phyloP scores from a whole-genome alignment of 2,888 invertebrate genomes.

The Netelia melanura region DNA sequence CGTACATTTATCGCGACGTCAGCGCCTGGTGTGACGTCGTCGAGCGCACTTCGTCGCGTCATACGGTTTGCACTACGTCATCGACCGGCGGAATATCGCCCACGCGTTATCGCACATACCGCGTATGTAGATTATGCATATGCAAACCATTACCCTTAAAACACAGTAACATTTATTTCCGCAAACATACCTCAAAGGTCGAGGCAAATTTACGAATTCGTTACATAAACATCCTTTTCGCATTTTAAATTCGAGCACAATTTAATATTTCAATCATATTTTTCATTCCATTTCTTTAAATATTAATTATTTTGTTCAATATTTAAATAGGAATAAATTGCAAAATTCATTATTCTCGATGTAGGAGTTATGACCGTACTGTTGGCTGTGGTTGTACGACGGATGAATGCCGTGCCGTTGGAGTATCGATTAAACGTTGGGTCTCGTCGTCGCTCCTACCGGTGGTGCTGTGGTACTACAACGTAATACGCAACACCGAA shows the following conservation, averaged over 20 bases:
- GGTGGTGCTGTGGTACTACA: background rate
- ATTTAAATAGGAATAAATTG: background rate
- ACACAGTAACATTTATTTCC: too few relatives aligned
- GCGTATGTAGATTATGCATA: too few relatives aligned
- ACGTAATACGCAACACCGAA: background rate
- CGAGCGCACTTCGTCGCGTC: slow-evolving; percentile 31
- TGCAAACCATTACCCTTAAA: too few relatives aligned
- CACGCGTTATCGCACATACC: background rate
- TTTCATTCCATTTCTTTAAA: background rate
- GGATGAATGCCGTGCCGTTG: slow-evolving; percentile 25
- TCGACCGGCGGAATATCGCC: slow-evolving; percentile 26
- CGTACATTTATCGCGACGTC: slow-evolving; percentile 42
- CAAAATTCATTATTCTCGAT: background rate
- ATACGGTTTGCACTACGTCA: slow-evolving; percentile 49
- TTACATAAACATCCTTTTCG: too few relatives aligned
- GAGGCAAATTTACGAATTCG: too few relatives aligned
- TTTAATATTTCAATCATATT: background rate
- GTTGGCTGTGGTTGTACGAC: slow-evolving; percentile 14
- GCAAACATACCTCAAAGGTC: too few relatives aligned
- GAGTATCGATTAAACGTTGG: slow-evolving; percentile 55
- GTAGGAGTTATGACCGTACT: background rate
- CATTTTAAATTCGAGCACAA: too few relatives aligned
- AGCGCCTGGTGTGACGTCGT: slow-evolving; percentile 53
- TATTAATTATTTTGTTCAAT: background rate
- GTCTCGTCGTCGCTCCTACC: background rate